phyloP scores from a whole-genome alignment of 2,113 vertebrate genomes.

The Microcebus ravelobensis region DNA sequence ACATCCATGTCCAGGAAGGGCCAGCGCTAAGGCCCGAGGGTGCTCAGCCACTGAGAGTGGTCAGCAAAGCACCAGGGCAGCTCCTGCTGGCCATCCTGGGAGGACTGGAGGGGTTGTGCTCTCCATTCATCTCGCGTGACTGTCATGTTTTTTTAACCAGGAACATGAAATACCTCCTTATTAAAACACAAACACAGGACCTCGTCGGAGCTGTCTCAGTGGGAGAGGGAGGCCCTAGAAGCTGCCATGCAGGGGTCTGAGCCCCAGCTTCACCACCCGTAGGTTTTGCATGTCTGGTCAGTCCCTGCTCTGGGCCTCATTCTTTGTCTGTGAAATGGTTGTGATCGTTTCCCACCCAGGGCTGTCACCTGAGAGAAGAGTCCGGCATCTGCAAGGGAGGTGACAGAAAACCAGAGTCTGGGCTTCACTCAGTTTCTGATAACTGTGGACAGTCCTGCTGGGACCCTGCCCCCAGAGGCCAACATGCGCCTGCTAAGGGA shows the following conservation, averaged over 20 bases:
- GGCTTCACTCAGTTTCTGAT: rapidly evolving
- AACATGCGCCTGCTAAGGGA: rapidly evolving
- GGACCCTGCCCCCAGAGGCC: background rate
- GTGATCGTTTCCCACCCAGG: rapidly evolving
- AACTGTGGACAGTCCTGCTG: background rate
- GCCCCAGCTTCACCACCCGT: background rate
- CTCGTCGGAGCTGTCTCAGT: background rate
- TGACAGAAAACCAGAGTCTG: rapidly evolving
- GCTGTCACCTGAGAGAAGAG: background rate
- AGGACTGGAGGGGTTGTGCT: background rate
- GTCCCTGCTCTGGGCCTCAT: background rate
- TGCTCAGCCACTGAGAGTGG: no score
- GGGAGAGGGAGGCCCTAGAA: background rate
- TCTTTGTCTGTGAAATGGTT: no score
- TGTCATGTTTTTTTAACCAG: background rate
- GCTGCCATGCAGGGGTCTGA: background rate
- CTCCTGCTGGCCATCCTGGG: no score
- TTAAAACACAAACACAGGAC: background rate
- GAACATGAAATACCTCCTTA: background rate
- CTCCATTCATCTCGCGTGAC: background rate
- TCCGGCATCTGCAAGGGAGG: background rate
- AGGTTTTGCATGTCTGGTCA: rapidly evolving
- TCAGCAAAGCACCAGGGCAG: no score
- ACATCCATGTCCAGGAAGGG: no score
- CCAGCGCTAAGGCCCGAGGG: background rate